A percentile compares a stretch with the other conserved stretches of the same genome.
Evolutionary conservation across 2,888 invertebrate species (phyloP).

Genomic region (Aromia moschata): DNA sequence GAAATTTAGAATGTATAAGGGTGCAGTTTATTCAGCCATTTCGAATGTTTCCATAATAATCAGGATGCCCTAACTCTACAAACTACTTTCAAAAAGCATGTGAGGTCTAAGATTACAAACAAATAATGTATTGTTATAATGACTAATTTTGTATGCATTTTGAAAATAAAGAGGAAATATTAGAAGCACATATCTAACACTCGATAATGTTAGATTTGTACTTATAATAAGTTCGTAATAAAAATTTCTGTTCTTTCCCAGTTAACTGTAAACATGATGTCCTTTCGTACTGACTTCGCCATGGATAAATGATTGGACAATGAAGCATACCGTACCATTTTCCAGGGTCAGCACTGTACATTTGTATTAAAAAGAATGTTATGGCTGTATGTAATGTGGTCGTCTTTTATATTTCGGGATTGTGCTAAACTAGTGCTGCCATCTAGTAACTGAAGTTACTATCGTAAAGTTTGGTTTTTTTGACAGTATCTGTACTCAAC

Average conservation of each 20-base stretch:
- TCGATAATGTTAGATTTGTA: slow-evolving; percentile 1
- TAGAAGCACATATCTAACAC: slow-evolving; percentile 10
- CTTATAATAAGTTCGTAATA: slow-evolving; percentile 11
- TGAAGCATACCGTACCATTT: too few relatives aligned
- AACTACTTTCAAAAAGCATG: slow-evolving; percentile 32
- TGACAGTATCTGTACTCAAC: too few relatives aligned
- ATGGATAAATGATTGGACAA: too few relatives aligned
- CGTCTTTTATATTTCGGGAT: too few relatives aligned
- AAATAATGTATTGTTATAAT: not conserved
- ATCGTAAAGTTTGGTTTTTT: too few relatives aligned
- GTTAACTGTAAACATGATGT: too few relatives aligned
- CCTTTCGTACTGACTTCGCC: too few relatives aligned
- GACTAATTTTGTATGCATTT: slow-evolving; percentile 27
- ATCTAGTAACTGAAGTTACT: too few relatives aligned
- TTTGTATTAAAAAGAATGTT: too few relatives aligned
- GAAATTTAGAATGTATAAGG: slow-evolving; percentile 45
- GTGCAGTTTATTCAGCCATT: slow-evolving; percentile 24
- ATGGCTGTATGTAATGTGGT: too few relatives aligned
- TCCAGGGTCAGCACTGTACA: too few relatives aligned
- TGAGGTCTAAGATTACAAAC: slow-evolving; percentile 7
- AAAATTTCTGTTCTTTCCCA: slow-evolving; percentile 31
- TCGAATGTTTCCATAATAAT: slow-evolving; percentile 25
- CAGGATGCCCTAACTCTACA: slow-evolving; percentile 31
- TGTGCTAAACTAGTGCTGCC: too few relatives aligned
- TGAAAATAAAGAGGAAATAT: slow-evolving; percentile 23